A percentile compares a stretch with the other conserved stretches of the same genome.
These are phyloP conservation scores for Capreolus pygargus DNA, from an alignment of 2,113 vertebrate genomes.

Conservation along the genomic window DNA sequence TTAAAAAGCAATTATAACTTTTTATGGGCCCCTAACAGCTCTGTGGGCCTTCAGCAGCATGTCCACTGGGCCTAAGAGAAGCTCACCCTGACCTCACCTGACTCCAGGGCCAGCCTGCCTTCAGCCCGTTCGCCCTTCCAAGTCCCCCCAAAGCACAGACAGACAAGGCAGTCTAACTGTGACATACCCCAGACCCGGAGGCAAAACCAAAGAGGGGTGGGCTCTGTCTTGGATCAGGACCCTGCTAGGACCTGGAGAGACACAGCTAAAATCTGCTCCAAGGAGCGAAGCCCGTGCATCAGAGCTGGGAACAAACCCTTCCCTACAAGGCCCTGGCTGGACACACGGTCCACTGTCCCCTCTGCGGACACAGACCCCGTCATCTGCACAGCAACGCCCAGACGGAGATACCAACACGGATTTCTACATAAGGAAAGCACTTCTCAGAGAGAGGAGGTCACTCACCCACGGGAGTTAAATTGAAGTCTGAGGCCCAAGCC, in stretches of 20 bases:
- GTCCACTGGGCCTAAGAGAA: background rate
- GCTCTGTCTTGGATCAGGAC: background rate
- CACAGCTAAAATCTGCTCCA: background rate
- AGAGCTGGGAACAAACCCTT: background rate
- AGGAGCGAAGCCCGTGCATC: accelerated
- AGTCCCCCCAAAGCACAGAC: background rate
- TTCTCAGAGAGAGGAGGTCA: background rate
- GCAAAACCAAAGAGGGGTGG: accelerated
- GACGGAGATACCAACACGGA: background rate
- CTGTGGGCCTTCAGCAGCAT: accelerated
- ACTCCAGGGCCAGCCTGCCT: background rate
- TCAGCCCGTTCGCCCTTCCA: background rate
- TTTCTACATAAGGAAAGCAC: background rate
- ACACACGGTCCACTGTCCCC: background rate
- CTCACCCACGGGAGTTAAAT: background rate
- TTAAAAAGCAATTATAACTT: background rate
- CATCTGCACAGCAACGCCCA: background rate
- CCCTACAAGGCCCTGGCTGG: background rate
- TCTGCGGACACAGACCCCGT: background rate
- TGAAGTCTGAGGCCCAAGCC: background rate
- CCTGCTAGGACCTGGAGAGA: background rate
- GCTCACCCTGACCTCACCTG: background rate
- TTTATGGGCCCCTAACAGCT: background rate
- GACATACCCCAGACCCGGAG: background rate
- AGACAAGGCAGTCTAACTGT: accelerated